A percentile compares a stretch with the other conserved stretches of the same genome.
phyloP scores from a whole-genome alignment of 2,113 vertebrate genomes.

The Myiozetetes cayanensis region DNA sequence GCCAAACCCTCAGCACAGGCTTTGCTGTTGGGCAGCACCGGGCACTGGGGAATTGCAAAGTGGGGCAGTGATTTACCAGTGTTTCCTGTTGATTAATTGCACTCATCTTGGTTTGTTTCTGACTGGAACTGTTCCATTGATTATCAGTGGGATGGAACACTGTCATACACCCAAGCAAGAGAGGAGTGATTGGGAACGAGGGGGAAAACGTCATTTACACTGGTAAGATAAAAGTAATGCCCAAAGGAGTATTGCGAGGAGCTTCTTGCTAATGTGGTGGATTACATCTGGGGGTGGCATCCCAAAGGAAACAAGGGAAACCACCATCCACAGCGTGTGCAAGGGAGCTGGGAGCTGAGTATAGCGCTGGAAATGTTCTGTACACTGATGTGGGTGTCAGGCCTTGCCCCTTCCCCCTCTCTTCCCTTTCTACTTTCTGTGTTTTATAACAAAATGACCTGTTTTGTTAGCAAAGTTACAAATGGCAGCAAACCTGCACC shows the following conservation, averaged over 20 bases:
- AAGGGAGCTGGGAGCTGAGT: not conserved
- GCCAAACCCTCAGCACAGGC: not conserved
- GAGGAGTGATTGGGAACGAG: not conserved
- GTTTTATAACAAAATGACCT: not conserved
- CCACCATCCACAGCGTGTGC: not conserved
- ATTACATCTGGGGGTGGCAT: not conserved
- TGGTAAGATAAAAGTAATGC: not conserved
- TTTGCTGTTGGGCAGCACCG: not conserved
- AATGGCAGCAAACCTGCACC: not conserved
- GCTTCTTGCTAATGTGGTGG: not conserved
- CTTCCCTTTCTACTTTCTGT: not conserved
- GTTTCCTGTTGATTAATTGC: not conserved
- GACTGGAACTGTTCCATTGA: not conserved
- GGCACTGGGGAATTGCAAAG: not conserved
- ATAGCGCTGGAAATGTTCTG: not conserved
- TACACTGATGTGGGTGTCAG: not conserved
- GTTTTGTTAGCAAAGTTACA: not conserved
- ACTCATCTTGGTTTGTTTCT: not conserved
- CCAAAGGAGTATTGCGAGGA: not conserved
- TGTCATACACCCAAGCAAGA: not conserved
- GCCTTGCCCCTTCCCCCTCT: fast-evolving
- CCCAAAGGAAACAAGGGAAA: not conserved
- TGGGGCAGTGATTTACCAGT: not conserved
- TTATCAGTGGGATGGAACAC: not conserved
- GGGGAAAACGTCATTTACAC: not conserved